phyloP scores from a whole-genome alignment of 2,888 invertebrate genomes.

The Agonopterix alstromeriana region DNA sequence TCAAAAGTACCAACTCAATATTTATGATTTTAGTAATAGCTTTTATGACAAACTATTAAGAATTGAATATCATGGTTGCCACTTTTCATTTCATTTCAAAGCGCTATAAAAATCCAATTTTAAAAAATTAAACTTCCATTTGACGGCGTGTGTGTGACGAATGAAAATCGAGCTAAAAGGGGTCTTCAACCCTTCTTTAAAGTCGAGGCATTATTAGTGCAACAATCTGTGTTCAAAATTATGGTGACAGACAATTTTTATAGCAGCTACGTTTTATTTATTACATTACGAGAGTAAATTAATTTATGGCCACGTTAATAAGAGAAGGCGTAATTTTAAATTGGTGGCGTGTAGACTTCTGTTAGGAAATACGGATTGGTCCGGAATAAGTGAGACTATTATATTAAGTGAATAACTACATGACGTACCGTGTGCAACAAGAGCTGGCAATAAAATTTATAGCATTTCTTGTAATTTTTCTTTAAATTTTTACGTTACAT shows the following conservation, averaged over 20 bases:
- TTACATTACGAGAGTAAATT: constrained; percentile 58
- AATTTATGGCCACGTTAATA: constrained; percentile 62
- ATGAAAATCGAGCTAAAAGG: constrained; percentile 54
- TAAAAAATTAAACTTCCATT: constrained; percentile 68
- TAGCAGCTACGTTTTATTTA: constrained; percentile 46
- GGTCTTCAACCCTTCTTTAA: constrained; percentile 58
- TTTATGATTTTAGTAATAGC: no score
- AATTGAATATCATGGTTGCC: constrained; percentile 12
- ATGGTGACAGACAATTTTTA: constrained; percentile 68
- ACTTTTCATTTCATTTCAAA: constrained; percentile 43
- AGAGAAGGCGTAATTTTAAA: constrained; percentile 47
- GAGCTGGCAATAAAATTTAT: no score
- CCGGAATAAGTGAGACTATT: no score
- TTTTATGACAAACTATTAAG: no score
- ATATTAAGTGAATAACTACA: no score
- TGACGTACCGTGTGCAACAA: no score
- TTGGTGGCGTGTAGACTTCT: constrained; percentile 14
- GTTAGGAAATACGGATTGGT: no score
- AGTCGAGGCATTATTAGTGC: constrained; percentile 54
- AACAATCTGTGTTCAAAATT: constrained; percentile 71
- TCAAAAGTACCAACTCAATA: no score
- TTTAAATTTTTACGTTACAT: no score
- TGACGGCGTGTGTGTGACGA: constrained; percentile 71
- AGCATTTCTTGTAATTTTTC: no score
- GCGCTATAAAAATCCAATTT: constrained; percentile 68